These are phyloP conservation scores for Ericerus pela DNA, from an alignment of 1,140 invertebrate genomes.

Conservation along the genomic window DNA sequence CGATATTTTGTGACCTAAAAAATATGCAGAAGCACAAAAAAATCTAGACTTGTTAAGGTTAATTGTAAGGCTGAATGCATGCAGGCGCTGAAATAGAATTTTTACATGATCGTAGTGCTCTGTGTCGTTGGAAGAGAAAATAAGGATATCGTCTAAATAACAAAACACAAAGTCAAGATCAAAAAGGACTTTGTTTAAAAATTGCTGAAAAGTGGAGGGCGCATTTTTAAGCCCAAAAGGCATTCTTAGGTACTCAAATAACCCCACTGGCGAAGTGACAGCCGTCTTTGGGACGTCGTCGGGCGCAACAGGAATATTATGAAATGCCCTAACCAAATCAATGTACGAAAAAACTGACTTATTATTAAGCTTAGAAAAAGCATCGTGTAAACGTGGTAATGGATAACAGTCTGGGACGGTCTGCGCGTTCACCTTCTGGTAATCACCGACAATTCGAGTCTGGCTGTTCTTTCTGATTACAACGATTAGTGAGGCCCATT, in stretches of 20 bases:
- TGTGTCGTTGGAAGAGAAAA: too few species aligned
- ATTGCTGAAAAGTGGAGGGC: slow-evolving; percentile 32
- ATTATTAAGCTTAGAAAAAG: slow-evolving; percentile 24
- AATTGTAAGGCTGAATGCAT: too few species aligned
- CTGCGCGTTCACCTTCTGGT: slow-evolving; percentile 27
- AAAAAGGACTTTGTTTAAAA: too few species aligned
- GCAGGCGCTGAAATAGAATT: too few species aligned
- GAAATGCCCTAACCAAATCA: slow-evolving; percentile 35
- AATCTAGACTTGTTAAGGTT: too few species aligned
- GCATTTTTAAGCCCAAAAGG: slow-evolving; percentile 33
- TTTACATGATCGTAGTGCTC: too few species aligned
- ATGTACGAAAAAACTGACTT: slow-evolving; percentile 31
- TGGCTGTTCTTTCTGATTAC: slow-evolving; percentile 34
- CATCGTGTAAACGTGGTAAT: background rate
- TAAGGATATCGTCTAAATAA: too few species aligned
- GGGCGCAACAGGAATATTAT: slow-evolving; percentile 33
- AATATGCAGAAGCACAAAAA: too few species aligned
- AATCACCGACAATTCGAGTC: slow-evolving; percentile 30
- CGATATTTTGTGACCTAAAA: too few species aligned
- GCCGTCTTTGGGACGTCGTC: slow-evolving; percentile 33
- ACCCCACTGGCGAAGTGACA: slow-evolving; percentile 28
- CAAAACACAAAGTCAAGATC: too few species aligned
- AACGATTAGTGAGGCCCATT: slow-evolving; percentile 33
- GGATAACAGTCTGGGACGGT: slow-evolving; percentile 31
- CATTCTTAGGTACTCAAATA: slow-evolving; percentile 31